A percentile compares a stretch with the other conserved stretches of the same genome.
Conservation (phyloP, 2,797 vertebrate species). For the Ficedula albicollis region DNA sequence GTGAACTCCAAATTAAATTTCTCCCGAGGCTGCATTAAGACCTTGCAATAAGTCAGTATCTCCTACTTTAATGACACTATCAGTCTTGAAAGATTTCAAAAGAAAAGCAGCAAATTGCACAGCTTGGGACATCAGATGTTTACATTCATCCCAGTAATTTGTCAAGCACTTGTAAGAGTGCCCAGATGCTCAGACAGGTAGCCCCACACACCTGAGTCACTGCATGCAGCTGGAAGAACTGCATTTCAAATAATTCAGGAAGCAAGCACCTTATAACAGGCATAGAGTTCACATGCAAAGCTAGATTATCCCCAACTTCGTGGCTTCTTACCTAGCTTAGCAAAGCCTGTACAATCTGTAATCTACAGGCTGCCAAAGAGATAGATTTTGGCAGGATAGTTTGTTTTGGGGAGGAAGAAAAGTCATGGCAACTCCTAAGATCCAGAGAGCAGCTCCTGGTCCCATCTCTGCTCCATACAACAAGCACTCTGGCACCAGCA, state of each 20-base stretch:
- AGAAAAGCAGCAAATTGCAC: neutral
- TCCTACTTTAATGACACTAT: neutral
- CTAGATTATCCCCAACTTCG: neutral
- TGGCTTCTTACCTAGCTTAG: neutral
- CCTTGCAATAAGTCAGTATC: neutral
- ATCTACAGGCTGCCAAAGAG: rapidly evolving
- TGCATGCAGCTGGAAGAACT: neutral
- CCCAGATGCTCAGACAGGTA: neutral
- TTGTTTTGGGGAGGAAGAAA: neutral
- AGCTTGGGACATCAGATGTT: neutral
- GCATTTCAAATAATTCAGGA: neutral
- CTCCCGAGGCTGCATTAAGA: neutral
- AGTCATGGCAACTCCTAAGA: neutral
- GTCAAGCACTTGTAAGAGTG: neutral
- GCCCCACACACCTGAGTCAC: rapidly evolving
- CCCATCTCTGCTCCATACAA: rapidly evolving
- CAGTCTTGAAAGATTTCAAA: neutral
- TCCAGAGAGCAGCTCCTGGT: neutral
- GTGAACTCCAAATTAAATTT: neutral
- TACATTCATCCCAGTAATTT: neutral
- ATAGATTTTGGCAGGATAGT: neutral
- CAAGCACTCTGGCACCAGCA: neutral
- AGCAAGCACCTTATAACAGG: neutral
- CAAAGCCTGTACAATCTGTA: neutral
- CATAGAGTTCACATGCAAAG: neutral